Evolutionary conservation across 2,113 vertebrate species (phyloP), one percentile per base, ranked within the genome.

Genomic region (Aramus guarauna): DNA sequence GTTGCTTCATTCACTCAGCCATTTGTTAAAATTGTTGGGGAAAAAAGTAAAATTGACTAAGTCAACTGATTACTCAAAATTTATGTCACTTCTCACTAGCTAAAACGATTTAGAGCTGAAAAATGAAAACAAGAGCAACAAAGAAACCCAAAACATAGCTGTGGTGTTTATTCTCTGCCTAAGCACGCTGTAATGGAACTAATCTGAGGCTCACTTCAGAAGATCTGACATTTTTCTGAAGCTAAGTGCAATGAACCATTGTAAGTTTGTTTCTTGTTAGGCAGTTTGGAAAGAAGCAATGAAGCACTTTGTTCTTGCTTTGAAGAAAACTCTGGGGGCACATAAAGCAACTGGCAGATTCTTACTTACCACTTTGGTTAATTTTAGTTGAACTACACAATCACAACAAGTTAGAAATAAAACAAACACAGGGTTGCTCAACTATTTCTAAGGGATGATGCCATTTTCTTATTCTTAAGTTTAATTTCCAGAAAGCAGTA

Each of bases 161-260:
- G 6, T 71, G 11, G 23, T 84, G 11, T 69, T 78, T 53, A 68
- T 21, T 92, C 11, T 23, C 30, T 92, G n/a, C 45, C 67, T 71
- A 94, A 91, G 73, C 41, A 94, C 47, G 69, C 41, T 87, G 16
- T 81, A 94, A 80, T 83, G 47, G 58, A 73, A 81, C 34, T 95
- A 96, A 96, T 94, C 45, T n/a, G 12, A 96, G 8, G 8, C 91
- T 97, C 37, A 41, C 55, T 88, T 95, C 43, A 86, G 66, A 92
- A 73, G 36, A 80, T 68, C 72, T 94, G 69, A 75, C 6, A 13
- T 37, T 96, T 91, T 93, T 94, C 59, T 93, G 30, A 94, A 96
- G 80, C 90, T 71, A 96, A 96, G 94, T 91, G 76, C 81, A 85
- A n/a, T 87, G 68, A 95, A 80, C n/a, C 19, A 36, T 92, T 95